Base-by-base conservation (phyloP, 1,140 invertebrate species). In the Argopecten irradians region DNA sequence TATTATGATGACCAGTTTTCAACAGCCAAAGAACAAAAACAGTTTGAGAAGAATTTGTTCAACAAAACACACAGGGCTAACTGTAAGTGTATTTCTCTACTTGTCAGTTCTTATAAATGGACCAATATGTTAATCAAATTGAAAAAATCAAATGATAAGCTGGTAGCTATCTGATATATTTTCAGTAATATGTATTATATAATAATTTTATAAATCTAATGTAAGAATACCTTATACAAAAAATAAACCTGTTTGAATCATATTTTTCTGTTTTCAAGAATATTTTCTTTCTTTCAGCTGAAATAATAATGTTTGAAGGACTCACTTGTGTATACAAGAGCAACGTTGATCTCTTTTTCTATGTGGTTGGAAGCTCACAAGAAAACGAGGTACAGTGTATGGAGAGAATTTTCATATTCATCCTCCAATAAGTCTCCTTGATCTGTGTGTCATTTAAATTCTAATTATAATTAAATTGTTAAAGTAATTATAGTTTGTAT, bases 241-340 rank as follows among this genome's bases (percentile, higher is more conserved):
- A 19, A n/a, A 35, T 16, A 34, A n/a, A 83, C 13, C 83, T 83
- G 9, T 83, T 35, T 34, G 28, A 8, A 34, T n/a, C 46, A 55
- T 55, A 55, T n/a, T 55, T 33, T 3, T 82, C 71, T 28, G 33
- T 33, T 82, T 33, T 33, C 7, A n/a, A 28, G 71, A 28, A 5
- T 82, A 28, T 16, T 7, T 84, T 87, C 87, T 88, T 55, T 94
- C 97, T 98, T 88, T 98, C 98, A 96, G 98, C 98, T 33, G 99
- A 99, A 96, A 99, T 99, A 86, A 99, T 99, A 85, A 99, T 99
- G 98, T 96, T 99, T 89, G 99, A 99, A 95, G 98, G 99, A 0
- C 96, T 99, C 35, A 99, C 98, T 0, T 99, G 98, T 96, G 98
- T 99, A 0, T 99, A 99, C 95, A 97, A 98, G 94, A 99, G 98